These are phyloP conservation scores for Calameuta idolon DNA, from an alignment of 2,888 invertebrate species.

Conservation along the genomic window DNA sequence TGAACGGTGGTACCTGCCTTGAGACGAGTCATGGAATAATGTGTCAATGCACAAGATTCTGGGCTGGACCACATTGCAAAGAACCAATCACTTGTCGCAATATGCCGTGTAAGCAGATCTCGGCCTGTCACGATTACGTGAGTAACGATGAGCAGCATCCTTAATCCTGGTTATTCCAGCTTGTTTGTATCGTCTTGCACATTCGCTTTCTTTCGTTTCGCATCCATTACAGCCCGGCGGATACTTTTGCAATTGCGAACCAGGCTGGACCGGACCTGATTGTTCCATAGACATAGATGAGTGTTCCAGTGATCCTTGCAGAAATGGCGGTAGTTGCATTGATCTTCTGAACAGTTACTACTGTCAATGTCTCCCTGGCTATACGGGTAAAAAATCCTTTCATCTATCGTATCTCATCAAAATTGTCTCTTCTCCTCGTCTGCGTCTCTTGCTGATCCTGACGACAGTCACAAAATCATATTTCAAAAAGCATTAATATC, in stretches of 20 bases:
- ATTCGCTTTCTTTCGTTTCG: slow-evolving; percentile 9
- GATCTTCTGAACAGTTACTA: slow-evolving; percentile 70
- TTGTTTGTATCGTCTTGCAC: not conserved
- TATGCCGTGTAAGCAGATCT: slow-evolving; percentile 74
- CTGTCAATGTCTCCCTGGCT: slow-evolving; percentile 73
- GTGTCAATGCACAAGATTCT: slow-evolving; percentile 58
- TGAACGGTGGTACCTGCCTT: slow-evolving; percentile 70
- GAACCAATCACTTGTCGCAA: slow-evolving; percentile 63
- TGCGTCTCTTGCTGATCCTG: not conserved
- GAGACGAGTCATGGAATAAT: slow-evolving; percentile 51
- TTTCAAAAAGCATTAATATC: not conserved
- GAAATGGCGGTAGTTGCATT: slow-evolving; percentile 75
- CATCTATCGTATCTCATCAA: not conserved
- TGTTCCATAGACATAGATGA: slow-evolving; percentile 71
- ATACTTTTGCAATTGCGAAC: slow-evolving; percentile 78
- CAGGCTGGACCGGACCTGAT: slow-evolving; percentile 76
- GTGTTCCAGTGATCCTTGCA: slow-evolving; percentile 74
- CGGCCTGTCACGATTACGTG: slow-evolving; percentile 74
- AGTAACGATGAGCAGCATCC: slow-evolving; percentile 62
- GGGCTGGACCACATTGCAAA: slow-evolving; percentile 68
- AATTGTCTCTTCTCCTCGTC: not conserved
- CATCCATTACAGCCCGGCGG: slow-evolving; percentile 66
- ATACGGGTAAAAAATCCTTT: slow-evolving; percentile 66
- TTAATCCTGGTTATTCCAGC: not conserved
- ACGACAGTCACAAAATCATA: not conserved